Evolutionary conservation across 2,888 invertebrate genomes (phyloP), one percentile per base, ranked within the genome.

Genomic region (Syrista parreyssii): DNA sequence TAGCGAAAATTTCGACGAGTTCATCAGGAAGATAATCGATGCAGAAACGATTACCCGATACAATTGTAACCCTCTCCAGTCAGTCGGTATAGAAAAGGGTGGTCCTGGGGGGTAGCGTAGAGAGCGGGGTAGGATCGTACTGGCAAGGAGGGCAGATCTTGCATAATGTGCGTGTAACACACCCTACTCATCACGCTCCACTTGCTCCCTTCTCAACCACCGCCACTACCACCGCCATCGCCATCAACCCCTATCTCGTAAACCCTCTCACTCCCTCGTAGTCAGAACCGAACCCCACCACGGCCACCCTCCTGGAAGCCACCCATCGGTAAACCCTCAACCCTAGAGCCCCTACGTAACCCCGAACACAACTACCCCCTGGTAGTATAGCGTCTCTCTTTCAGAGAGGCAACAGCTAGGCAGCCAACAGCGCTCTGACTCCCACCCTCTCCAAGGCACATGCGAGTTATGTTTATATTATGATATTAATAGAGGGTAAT

Each of bases 161-260:
- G 86, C 84, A 87, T 87, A 89, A 87, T 87, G 83, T 84, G 87
- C 88, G 85, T 89, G 88, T 90, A 90, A 89, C 88, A 86, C 88
- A 89, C 90, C 89, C 90, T 88, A 89, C 89, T 90, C 89, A 89
- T 90, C 90, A 89, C 88, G 89, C 89, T 88, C 89, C 89, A 90
- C 90, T 90, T 89, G 89, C 86, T 88, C 85, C 88, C 87, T 81
- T 81, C 68, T 35, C 35, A 33, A n/a, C 74, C 34, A 71, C 77
- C 74, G 73, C 75, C 31, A 40, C 34, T 4, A 34, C 40, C 40
- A 15, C 15, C 40, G 23, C 40, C 40, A 55, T 55, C 40, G 40
- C 40, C 33, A 76, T 76, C 73, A 71, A 72, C 36, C 76, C 76
- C 75, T 75, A 75, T 68, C 40, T 75, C 30, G 32, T 32, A 32